Conservation (phyloP, 2,888 invertebrate genomes). For the Diaprepes abbreviatus region DNA sequence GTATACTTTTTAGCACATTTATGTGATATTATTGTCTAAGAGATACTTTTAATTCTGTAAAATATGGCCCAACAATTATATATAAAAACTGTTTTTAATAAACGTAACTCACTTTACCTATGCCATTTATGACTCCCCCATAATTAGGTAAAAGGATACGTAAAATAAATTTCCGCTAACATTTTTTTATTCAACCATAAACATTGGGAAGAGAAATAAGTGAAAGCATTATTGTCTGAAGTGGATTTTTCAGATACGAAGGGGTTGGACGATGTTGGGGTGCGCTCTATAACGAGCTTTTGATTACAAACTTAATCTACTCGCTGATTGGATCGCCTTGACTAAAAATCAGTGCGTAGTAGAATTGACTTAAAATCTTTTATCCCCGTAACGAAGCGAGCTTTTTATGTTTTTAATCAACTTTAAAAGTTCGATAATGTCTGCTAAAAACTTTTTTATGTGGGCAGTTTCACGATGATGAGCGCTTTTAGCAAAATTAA, state of each 20-base stretch:
- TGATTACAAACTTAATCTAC: conserved; percentile 42
- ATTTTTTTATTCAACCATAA: conserved; percentile 12
- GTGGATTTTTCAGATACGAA: conserved; percentile 33
- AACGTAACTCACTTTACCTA: too few relatives aligned
- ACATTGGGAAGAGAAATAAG: conserved; percentile 28
- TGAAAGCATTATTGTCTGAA: conserved; percentile 42
- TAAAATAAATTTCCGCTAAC: background rate
- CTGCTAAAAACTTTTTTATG: conserved; percentile 39
- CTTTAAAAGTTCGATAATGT: conserved; percentile 45
- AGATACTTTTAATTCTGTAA: too few relatives aligned
- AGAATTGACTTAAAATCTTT: conserved; percentile 42
- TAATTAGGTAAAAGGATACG: too few relatives aligned
- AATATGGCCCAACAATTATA: too few relatives aligned
- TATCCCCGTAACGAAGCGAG: conserved; percentile 32
- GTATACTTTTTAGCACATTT: too few relatives aligned
- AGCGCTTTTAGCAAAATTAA: conserved; percentile 46
- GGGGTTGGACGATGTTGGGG: conserved; percentile 22
- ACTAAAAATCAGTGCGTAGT: conserved; percentile 42
- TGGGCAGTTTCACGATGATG: conserved; percentile 41
- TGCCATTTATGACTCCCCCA: too few relatives aligned
- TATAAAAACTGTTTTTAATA: too few relatives aligned
- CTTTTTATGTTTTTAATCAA: conserved; percentile 46
- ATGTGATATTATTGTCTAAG: too few relatives aligned
- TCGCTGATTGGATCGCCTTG: conserved; percentile 44
- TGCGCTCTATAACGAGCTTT: conserved; percentile 44